Conservation (phyloP, 2,113 vertebrate genomes). For the Clarias gariepinus region DNA sequence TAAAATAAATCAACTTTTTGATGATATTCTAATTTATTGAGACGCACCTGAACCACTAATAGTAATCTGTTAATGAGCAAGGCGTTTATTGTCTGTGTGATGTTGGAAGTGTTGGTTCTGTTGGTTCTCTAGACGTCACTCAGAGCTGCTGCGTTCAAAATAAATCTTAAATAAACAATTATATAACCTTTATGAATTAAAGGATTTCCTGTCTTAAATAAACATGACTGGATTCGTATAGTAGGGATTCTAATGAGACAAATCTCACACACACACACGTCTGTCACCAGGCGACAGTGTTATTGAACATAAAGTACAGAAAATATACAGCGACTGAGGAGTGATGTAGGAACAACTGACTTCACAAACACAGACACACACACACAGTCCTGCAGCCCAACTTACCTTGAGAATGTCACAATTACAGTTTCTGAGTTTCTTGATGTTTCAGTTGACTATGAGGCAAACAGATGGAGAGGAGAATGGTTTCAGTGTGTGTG, state of each 20-base stretch:
- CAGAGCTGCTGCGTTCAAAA: too few species aligned
- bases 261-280: not conserved
- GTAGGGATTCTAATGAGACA: not conserved
- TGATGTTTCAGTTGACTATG: not conserved
- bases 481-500: constrained; percentile 20
- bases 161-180: too few species aligned
- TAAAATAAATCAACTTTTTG: too few species aligned
- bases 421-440: not conserved
- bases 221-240: not conserved
- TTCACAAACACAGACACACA: not conserved
- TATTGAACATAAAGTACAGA: not conserved
- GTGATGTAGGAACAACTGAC: not conserved
- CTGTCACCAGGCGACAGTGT: not conserved
- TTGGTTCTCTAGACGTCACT: too few species aligned
- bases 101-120: too few species aligned
- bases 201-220: not conserved
- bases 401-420: not conserved
- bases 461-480: not conserved
- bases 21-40: too few species aligned
- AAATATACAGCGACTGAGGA: not conserved
- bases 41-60: too few species aligned
- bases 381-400: not conserved
- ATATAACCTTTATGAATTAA: not conserved
- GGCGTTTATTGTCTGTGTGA: not conserved
- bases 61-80: not conserved